phyloP scores from a whole-genome alignment of 2,113 vertebrate species.

The Austrofundulus limnaeus region DNA sequence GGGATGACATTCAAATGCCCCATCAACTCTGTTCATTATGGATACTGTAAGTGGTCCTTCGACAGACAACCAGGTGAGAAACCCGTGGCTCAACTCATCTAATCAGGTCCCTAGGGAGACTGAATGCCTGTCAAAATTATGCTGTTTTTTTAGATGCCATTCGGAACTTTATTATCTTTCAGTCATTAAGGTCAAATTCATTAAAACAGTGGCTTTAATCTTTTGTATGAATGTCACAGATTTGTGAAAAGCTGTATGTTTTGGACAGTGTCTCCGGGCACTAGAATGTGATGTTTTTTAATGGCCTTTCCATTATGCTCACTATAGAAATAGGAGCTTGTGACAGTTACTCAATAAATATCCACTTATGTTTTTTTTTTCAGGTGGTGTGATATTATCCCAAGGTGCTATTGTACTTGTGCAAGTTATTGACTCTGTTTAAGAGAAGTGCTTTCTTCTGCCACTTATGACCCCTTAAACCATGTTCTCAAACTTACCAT shows the following conservation, averaged over 20 bases:
- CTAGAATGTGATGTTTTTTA: slow-evolving; percentile 35
- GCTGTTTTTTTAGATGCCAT: slow-evolving; percentile 39
- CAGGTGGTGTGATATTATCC: slow-evolving; percentile 68
- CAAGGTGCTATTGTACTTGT: slow-evolving; percentile 57
- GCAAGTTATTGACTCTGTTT: slow-evolving; percentile 71
- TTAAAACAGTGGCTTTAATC: slow-evolving; percentile 13
- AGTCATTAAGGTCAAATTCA: slow-evolving; percentile 26
- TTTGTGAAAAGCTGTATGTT: slow-evolving; percentile 18
- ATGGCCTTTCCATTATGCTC: slow-evolving; percentile 43
- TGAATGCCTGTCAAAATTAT: slow-evolving; percentile 14
- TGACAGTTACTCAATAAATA: slow-evolving; percentile 70
- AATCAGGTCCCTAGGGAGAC: slow-evolving; percentile 61
- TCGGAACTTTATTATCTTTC: slow-evolving; percentile 43
- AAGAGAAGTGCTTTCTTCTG: slow-evolving; percentile 61
- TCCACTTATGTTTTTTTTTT: slow-evolving; percentile 63
- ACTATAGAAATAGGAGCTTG: slow-evolving; percentile 44
- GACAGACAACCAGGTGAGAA: slow-evolving; percentile 52
- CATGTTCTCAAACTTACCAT: slow-evolving; percentile 50
- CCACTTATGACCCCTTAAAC: slow-evolving; percentile 49
- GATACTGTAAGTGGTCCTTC: slow-evolving; percentile 41
- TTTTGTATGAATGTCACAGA: slow-evolving; percentile 2
- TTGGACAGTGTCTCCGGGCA: slow-evolving; percentile 14
- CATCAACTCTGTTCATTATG: slow-evolving; percentile 57
- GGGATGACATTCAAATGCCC: slow-evolving; percentile 70
- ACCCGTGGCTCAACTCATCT: slow-evolving; percentile 48